Evolutionary conservation across 2,797 vertebrate genomes (phyloP).

Genomic region (Gobionotothen gibberifrons): DNA sequence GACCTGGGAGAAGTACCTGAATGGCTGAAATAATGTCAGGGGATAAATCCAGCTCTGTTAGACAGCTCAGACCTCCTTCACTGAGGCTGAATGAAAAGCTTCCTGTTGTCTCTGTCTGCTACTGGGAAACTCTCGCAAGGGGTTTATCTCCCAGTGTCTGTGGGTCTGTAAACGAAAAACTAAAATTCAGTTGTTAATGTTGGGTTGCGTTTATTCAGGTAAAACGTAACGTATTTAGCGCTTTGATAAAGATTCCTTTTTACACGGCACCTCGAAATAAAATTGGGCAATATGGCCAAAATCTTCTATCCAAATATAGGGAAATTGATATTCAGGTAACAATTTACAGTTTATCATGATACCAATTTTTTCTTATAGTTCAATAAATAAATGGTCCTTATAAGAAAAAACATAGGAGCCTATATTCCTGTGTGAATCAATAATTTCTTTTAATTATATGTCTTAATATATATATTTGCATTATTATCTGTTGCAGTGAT

Average conservation of each 20-base stretch:
- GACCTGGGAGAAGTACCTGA: conserved; percentile 51
- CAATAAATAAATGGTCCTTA: too few species aligned
- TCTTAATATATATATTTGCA: too few species aligned
- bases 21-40: conserved; percentile 48
- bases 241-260: neutral
- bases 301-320: too few species aligned
- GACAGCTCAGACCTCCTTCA: neutral
- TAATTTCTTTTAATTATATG: too few species aligned
- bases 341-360: too few species aligned
- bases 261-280: neutral
- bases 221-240: neutral
- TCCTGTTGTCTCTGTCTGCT: conserved; percentile 28
- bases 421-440: too few species aligned
- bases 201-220: neutral
- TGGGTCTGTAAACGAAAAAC: neutral
- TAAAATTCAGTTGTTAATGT: too few species aligned
- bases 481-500: too few species aligned
- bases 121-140: conserved; percentile 16
- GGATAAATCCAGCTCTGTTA: conserved; percentile 58
- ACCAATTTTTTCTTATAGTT: too few species aligned
- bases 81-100: conserved; percentile 19
- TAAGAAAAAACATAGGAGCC: too few species aligned
- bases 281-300: too few species aligned
- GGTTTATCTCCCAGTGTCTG: conserved; percentile 8
- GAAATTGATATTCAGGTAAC: too few species aligned